Evolutionary conservation across 2,113 vertebrate genomes (phyloP), one percentile per base, ranked within the genome.

Genomic region (Pan paniscus): DNA sequence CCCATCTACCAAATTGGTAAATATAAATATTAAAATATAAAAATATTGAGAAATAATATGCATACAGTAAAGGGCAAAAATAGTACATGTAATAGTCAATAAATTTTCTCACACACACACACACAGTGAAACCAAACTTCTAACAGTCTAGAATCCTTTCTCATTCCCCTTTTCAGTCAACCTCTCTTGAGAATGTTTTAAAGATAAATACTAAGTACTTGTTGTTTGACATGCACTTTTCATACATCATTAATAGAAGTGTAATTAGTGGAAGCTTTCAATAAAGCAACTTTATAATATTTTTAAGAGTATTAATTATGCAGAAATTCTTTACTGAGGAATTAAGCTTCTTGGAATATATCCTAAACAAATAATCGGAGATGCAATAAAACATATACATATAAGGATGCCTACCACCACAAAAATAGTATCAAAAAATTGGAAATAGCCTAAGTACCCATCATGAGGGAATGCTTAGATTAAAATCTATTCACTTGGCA

Each of bases 331-430:
- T 95, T 86, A 75, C 35, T 70, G 76, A 93, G 48, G 35, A 82
- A 73, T 12, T 82, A 27, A 93, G 7, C n/a, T 91, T 59, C 67
- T 81, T 82, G 10, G 23, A 52, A n/a, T 82, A 35, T 61, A 76
- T 18, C 20, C 30, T 87, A 83, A 82, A 25, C 9, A 81, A 76
- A 57, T 90, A 76, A 76, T 32, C 30, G 27, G 9, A 83, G 76
- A 95, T 76, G 6, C 35, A 87, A 93, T 93, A 90, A 93, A 97
- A 68, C 30, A 23, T 81, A 12, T 75, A 22, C 35, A 40, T 81
- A 80, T 16, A 72, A 95, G 32, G 46, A 73, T 89, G 25, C 17
- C 81, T 7, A 73, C 50, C 75, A 82, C 75, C 43, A 40, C 6
- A 90, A 81, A 80, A 73, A 83, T 50, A 46, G n/a, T 32, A 38